Base-by-base conservation (phyloP, 2,888 invertebrate genomes). In the Perizoma affinitatum region DNA sequence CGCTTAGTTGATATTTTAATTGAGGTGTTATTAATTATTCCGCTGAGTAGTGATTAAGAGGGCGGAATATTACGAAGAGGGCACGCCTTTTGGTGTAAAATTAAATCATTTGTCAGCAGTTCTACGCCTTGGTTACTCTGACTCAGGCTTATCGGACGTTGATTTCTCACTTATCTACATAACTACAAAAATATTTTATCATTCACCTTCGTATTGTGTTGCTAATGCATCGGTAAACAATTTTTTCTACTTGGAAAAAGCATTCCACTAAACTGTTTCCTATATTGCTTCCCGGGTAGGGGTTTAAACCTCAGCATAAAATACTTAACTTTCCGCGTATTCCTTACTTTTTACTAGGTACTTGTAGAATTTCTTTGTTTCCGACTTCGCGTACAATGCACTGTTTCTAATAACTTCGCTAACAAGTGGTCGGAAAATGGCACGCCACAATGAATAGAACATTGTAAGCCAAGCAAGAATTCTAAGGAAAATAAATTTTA, bases 1-100 rank as follows among this genome's bases (percentile, higher is more conserved):
- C 78, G 77, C 78, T 82, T 83, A 80, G 84, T 84, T 84, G 86
- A 88, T 90, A 84, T 87, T 88, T 87, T 88, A 89, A 89, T 90
- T 87, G 85, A 87, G 82, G 83, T 83, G 86, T 86, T 87, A 88
- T 88, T 90, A 88, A 88, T 89, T 88, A 89, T 87, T 83, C 79
- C 79, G 74, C 74, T 79, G 82, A 78, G 83, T 84, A 81, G 84
- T 85, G 82, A 86, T 89, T 86, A 87, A 87, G 81, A 84, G 87
- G 89, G 88, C 86, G 87, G 86, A 84, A 85, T 87, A 85, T 86
- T 84, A 76, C 75, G 71, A 70, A 59, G 71, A 78, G 74, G 83
- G 78, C 78, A 84, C 87, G 87, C 88, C 88, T 82, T 82, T 79
- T 72, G 75, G 72, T 74, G 80, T 75, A 70, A 76, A 80, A 78